Evolutionary conservation across 2,888 invertebrate species (phyloP).

Genomic region (Drosophila infuscata): DNA sequence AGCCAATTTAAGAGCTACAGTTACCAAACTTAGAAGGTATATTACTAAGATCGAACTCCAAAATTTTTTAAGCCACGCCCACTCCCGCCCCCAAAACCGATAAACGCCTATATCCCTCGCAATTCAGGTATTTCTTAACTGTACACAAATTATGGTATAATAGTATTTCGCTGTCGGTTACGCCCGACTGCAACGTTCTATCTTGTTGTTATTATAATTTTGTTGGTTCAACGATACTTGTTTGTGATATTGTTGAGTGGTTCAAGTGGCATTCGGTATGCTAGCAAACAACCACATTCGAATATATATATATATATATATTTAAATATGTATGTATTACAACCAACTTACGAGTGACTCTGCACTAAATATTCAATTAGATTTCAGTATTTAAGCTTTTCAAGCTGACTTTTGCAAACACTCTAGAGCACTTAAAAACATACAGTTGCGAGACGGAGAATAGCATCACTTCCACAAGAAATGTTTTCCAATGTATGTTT

Average conservation of each 20-base stretch:
- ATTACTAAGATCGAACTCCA: no score
- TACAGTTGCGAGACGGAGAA: not conserved
- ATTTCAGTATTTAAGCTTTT: slow-evolving; percentile 54
- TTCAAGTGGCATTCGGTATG: slow-evolving; percentile 1
- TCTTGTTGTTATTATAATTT: not conserved
- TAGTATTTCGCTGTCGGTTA: no score
- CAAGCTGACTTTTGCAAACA: slow-evolving; percentile 29
- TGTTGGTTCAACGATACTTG: not conserved
- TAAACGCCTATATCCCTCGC: no score
- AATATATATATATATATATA: not conserved
- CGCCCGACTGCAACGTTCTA: no score
- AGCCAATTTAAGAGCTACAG: no score
- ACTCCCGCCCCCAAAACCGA: no score
- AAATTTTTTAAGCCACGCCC: no score
- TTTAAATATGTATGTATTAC: not conserved
- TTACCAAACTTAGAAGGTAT: no score
- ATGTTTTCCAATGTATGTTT: not conserved
- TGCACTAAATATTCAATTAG: slow-evolving; percentile 58
- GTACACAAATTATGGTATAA: no score
- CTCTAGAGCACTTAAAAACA: slow-evolving; percentile 20
- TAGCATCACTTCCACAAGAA: not conserved
- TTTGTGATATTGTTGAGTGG: not conserved
- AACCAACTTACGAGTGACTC: slow-evolving; percentile 34
- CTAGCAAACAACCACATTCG: not conserved
- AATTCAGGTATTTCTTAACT: no score